Conservation (phyloP, 2,888 invertebrate species). For the Athalia cordata region DNA sequence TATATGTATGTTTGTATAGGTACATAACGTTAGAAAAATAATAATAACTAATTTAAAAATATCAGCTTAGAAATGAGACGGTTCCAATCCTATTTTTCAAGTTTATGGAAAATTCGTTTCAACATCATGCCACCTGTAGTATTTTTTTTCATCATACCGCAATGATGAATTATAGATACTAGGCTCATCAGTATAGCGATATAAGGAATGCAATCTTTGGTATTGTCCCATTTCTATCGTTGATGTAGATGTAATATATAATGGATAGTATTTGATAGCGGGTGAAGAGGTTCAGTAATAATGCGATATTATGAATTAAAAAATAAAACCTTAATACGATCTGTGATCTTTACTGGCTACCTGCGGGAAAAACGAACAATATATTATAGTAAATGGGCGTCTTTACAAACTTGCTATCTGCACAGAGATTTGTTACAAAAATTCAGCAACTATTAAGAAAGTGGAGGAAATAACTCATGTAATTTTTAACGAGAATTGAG, state of each 20-base stretch:
- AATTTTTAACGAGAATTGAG: background rate
- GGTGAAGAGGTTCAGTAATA: slow-evolving; percentile 27
- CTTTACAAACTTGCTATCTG: background rate
- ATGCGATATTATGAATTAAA: slow-evolving; percentile 25
- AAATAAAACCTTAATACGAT: slow-evolving; percentile 31
- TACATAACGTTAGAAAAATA: slow-evolving; percentile 3
- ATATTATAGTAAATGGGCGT: slow-evolving; percentile 27
- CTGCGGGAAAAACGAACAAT: slow-evolving; percentile 1
- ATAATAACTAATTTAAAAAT: slow-evolving; percentile 34
- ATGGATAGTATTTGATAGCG: slow-evolving; percentile 33
- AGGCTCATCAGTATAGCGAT: background rate
- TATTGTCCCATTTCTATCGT: slow-evolving; percentile 12
- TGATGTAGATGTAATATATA: slow-evolving; percentile 21
- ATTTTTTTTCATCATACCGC: background rate
- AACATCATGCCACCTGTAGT: background rate
- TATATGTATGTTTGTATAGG: slow-evolving; percentile 7
- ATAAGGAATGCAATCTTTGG: background rate
- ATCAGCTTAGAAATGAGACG: background rate
- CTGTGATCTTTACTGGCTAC: slow-evolving; percentile 34
- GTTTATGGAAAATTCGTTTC: background rate
- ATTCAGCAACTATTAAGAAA: background rate
- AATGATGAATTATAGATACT: background rate
- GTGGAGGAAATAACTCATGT: background rate
- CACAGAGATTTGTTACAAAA: background rate
- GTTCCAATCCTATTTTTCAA: background rate